Conservation (phyloP, 2,797 vertebrate genomes). For the Sebastes minor region DNA sequence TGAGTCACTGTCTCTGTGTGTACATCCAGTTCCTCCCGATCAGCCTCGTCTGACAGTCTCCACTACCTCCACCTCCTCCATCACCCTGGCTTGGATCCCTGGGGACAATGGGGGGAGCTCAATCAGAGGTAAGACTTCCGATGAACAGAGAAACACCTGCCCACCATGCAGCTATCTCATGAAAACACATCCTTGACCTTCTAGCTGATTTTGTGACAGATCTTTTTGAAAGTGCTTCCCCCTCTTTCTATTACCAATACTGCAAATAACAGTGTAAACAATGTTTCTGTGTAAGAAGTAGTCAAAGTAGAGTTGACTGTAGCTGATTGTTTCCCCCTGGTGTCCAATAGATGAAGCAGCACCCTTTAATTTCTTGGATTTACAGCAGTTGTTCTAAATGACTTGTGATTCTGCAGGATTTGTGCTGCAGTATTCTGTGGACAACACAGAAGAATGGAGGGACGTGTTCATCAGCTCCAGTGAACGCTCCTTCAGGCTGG, state of each 20-base stretch:
- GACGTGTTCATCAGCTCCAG: conserved; percentile 97
- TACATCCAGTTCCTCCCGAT: conserved; percentile 91
- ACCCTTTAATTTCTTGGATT: not conserved
- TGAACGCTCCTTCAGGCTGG: conserved; percentile 96
- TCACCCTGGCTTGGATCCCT: conserved; percentile 97
- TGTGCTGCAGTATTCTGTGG: conserved; percentile 97
- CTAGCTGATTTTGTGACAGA: not conserved
- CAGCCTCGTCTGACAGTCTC: conserved; percentile 97
- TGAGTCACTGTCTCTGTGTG: conserved; percentile 18
- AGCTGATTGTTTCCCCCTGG: conserved; percentile 67
- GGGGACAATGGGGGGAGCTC: conserved; percentile 99
- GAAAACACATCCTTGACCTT: not conserved
- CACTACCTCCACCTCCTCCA: conserved; percentile 96
- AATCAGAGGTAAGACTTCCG: conserved; percentile 87
- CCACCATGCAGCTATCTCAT: not conserved
- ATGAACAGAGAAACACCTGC: not conserved
- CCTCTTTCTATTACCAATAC: conserved; percentile 1
- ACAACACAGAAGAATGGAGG: conserved; percentile 98
- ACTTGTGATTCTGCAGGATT: conserved; percentile 84
- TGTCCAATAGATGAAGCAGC: conserved; percentile 48
- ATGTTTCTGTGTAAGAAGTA: conserved; percentile 21
- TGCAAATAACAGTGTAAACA: conserved; percentile 30
- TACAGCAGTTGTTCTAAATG: not conserved
- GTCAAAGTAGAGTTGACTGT: not conserved
- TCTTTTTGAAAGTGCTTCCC: not conserved